Evolutionary conservation across 1,140 invertebrate species (phyloP), one percentile per base, ranked within the genome.

Genomic region (Oncopodura yosiiana): DNA sequence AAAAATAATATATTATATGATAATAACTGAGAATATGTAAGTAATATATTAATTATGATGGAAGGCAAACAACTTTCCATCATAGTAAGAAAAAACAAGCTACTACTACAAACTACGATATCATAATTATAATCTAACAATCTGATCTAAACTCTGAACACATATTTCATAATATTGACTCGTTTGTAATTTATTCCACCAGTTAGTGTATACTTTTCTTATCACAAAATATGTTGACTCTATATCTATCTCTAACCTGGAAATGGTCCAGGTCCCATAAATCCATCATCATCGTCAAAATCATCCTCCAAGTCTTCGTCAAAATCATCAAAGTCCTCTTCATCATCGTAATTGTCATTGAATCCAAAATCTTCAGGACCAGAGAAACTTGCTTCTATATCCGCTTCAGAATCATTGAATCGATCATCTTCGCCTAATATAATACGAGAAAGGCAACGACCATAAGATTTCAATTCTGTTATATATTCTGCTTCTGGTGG

Each of bases 201-300:
- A 5, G 42, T 63, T 11, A 43, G 56, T 11, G 62, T 60, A 49
- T 58, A 54, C 5, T 48, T 58, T 41, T 58, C 60, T 27, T 63
- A 58, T 44, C 42, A 60, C 3, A 63, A 63, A 48, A 49, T 58
- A 2, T 61, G 53, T 14, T n/a, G 19, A 19, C 12, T 19, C 23
- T 42, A 16, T 3, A 16, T 12, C 2, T 2, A 12, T 11, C 16
- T 16, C 19, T 42, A 42, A n/a, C 23, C 29, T 6, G 34, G 45
- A 9, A 34, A n/a, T 16, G 14, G 34, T 18, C 18, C 19, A 36
- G 12, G 32, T 36, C 45, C 34, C 3, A 19, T 14, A 48, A 37
- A 37, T 16, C 34, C 8, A 8, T 34, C 45, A 2, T 37, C 37
- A 37, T 53, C 29, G 0, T 54, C 34, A 12, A 21, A 46, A 46